Percentiles rank a stretch among this genome's conserved stretches.
Evolutionary conservation across 2,797 vertebrate genomes (phyloP).

Genomic region (Salmo trutta): DNA sequence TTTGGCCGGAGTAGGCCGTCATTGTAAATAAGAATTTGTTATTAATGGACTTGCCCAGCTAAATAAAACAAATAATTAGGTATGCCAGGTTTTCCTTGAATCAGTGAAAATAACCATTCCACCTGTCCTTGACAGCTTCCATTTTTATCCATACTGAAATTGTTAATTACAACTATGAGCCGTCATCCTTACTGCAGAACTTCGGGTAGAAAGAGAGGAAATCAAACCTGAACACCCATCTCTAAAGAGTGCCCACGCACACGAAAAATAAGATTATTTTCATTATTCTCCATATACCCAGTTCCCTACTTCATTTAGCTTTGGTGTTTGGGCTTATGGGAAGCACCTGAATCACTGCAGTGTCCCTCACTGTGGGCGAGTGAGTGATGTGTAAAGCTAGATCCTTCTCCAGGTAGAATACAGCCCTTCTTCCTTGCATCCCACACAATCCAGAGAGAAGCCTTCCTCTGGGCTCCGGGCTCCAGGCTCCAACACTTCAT

Average conservation of each 20-base stretch:
- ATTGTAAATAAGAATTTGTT: no score
- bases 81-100: no score
- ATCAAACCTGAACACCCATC: conserved; percentile 7
- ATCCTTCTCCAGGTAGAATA: conserved; percentile 70
- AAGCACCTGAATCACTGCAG: conserved; percentile 67
- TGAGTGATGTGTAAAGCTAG: conserved; percentile 56
- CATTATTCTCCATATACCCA: conserved; percentile 41
- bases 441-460: conserved; percentile 46
- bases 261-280: conserved; percentile 25
- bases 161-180: conserved; percentile 1
- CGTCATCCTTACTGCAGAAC: neutral
- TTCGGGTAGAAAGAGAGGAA: conserved; percentile 6
- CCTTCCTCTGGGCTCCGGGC: neutral
- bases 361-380: conserved; percentile 67
- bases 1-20: no score
- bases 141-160: conserved; percentile 24
- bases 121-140: neutral
- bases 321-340: conserved; percentile 3
- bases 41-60: no score
- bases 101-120: neutral
- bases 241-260: conserved; percentile 13
- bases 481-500: conserved; percentile 10
- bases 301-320: conserved; percentile 46
- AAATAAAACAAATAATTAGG: no score
- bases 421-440: conserved; percentile 53